Base-by-base conservation (phyloP, 1,140 invertebrate species). In the Cecropterus lyciades region DNA sequence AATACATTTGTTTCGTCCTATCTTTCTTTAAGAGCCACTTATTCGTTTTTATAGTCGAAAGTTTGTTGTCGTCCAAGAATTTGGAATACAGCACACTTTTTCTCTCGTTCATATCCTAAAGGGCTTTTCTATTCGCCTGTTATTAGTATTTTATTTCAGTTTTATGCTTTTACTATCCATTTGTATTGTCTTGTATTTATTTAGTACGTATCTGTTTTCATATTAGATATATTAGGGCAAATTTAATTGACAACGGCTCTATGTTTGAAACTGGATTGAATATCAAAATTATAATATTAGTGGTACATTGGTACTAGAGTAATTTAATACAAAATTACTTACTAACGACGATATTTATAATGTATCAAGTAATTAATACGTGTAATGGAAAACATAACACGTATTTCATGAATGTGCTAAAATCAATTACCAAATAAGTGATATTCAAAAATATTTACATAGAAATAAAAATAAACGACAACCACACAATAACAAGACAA, bases 11-110 rank as follows among this genome's bases (percentile, higher is more conserved):
- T 84, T 79, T 79, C 72, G 65, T 67, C 78, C 73, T 84, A 79
- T 79, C 68, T 75, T 49, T 77, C 30, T 69, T 80, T 82, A 73
- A 86, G 68, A 80, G 72, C 65, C 77, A 77, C 73, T 82, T 82
- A 84, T 69, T 65, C 55, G 73, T 82, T 86, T 88, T 86, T 86
- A 88, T 88, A 72, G 80, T 70, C 76, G 60, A 80, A 82, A 82
- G 74, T 86, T 81, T 67, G 45, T 24, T 63, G 67, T 67, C 73
- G 79, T 84, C 80, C 72, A 64, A 64, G 68, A 65, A 72, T 73
- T 79, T 70, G 63, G 69, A 84, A 82, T 77, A 80, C 72, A 66
- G 67, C 79, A 82, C 78, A 83, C 77, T 79, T 80, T 77, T 79
- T 67, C 33, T 67, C 51, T 57, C 65, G 56, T 62, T 82, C 75